Evolutionary conservation across 2,113 vertebrate genomes (phyloP).

Genomic region (Scytalopus superciliaris): DNA sequence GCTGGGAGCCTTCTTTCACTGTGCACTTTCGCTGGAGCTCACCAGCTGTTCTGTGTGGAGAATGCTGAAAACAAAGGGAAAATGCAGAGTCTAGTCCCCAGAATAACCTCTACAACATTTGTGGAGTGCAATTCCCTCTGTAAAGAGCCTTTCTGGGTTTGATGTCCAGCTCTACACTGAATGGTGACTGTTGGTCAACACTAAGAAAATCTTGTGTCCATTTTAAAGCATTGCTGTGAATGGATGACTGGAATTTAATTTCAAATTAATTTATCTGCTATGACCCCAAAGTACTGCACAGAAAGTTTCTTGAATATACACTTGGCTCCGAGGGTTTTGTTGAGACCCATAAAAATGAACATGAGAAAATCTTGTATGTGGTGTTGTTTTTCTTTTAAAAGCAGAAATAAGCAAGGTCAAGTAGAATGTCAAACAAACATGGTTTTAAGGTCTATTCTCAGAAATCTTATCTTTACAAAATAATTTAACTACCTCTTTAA

Average conservation of each 20-base stretch:
- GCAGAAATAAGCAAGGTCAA: not conserved
- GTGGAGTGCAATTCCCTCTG: not conserved
- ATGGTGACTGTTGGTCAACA: not conserved
- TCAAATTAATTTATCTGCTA: not conserved
- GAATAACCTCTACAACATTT: not conserved
- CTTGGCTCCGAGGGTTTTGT: not conserved
- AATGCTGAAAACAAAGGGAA: not conserved
- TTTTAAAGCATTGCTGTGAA: not conserved
- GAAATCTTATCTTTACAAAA: not conserved
- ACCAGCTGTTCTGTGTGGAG: not conserved
- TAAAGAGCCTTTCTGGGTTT: not conserved
- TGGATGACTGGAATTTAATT: not conserved
- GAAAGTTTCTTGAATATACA: not conserved
- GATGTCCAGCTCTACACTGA: not conserved
- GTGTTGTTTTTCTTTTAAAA: not conserved
- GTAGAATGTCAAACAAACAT: not conserved
- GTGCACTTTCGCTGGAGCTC: not conserved
- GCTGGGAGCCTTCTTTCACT: not conserved
- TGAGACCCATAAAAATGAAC: not conserved
- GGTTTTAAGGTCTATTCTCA: not conserved
- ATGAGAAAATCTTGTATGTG: not conserved
- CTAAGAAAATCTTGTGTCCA: not conserved
- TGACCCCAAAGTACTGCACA: not conserved
- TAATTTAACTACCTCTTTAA: not conserved
- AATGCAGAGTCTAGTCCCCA: not conserved